Conservation (phyloP, 2,113 vertebrate genomes). For the Nycticebus coucang region DNA sequence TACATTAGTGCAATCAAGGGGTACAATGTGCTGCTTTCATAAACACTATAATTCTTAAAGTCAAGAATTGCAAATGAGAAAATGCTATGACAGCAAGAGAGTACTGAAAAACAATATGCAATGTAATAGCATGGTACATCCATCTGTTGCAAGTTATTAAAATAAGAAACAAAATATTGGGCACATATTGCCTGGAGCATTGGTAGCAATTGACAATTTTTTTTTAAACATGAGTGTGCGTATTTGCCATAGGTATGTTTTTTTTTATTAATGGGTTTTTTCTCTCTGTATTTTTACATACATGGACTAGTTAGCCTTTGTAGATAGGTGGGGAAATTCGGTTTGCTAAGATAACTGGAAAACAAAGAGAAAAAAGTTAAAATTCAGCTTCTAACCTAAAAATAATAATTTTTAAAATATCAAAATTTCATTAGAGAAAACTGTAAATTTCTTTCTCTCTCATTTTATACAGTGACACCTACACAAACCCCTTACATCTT, state of each 20-base stretch:
- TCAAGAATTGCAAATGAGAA: conserved; percentile 61
- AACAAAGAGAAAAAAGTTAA: background rate
- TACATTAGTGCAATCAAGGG: too few species aligned
- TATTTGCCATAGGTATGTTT: background rate
- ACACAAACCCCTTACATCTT: background rate
- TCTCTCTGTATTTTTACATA: background rate
- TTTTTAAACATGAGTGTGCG: background rate
- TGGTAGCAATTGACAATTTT: background rate
- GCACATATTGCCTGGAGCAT: background rate
- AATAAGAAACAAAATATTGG: background rate
- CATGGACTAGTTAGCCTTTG: background rate
- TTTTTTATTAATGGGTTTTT: background rate
- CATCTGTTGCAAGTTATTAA: background rate
- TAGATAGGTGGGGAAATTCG: background rate
- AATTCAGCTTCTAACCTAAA: conserved; percentile 1
- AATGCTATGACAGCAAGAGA: background rate
- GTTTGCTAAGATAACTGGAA: background rate
- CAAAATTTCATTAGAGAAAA: background rate
- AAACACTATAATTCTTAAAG: conserved; percentile 37
- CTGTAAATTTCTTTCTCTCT: background rate
- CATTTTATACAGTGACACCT: background rate
- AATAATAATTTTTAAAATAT: background rate
- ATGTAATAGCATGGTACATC: background rate
- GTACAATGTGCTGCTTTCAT: background rate
- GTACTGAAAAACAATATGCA: background rate